Conservation (phyloP, 2,888 invertebrate species). For the Crioceris asparagi region DNA sequence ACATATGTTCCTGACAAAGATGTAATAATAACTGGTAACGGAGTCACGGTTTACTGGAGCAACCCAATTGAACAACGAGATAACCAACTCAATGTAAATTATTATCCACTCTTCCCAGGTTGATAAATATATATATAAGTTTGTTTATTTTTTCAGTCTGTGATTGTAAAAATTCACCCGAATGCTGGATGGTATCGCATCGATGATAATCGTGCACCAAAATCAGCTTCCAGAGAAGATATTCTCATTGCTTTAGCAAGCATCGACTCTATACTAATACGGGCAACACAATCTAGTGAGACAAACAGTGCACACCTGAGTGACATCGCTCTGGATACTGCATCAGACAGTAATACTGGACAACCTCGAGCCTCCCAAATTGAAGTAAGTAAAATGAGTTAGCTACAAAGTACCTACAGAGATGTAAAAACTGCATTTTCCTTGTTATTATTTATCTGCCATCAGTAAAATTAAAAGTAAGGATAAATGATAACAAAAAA, state of each 20-base stretch:
- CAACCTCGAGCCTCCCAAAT: constrained; percentile 60
- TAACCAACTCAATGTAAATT: constrained; percentile 49
- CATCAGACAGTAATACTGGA: constrained; percentile 50
- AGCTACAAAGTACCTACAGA: too few relatives aligned
- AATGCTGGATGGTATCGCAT: constrained; percentile 30
- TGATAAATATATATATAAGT: constrained; percentile 2
- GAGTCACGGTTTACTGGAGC: constrained; percentile 65
- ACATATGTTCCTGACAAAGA: constrained; percentile 58
- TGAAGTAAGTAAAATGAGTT: constrained; percentile 68
- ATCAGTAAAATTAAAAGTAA: too few relatives aligned
- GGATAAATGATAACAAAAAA: too few relatives aligned
- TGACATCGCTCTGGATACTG: constrained; percentile 80
- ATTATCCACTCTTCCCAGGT: neutral
- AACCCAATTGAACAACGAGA: constrained; percentile 49
- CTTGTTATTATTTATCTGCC: too few relatives aligned
- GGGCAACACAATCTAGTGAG: constrained; percentile 63
- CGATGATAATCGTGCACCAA: constrained; percentile 42
- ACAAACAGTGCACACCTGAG: constrained; percentile 58
- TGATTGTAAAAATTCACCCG: constrained; percentile 48
- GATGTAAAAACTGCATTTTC: too few relatives aligned
- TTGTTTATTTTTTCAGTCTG: constrained; percentile 38
- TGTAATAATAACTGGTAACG: constrained; percentile 71
- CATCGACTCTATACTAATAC: constrained; percentile 70
- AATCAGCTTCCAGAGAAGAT: constrained; percentile 62
- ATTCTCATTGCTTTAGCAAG: constrained; percentile 77